Conservation (phyloP, 2,113 vertebrate genomes). For the Neofelis nebulosa region DNA sequence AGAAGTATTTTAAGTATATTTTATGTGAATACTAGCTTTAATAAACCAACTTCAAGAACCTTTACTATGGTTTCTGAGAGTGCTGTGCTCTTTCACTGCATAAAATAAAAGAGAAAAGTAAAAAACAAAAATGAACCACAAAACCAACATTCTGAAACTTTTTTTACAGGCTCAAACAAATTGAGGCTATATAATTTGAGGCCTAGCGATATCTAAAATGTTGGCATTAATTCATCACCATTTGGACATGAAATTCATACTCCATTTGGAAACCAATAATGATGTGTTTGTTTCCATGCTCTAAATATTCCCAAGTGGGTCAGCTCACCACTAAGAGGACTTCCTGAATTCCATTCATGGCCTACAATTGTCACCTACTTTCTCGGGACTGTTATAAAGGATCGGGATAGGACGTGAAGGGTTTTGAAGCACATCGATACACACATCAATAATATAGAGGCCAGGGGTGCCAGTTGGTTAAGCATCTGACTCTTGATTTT, state of each 20-base stretch:
- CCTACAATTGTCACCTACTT: background rate
- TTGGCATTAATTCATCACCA: background rate
- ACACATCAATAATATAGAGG: background rate
- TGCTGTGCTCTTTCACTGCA: background rate
- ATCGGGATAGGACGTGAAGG: background rate
- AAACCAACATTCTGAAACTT: background rate
- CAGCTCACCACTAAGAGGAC: constrained; percentile 11
- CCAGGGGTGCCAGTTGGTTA: too few species aligned
- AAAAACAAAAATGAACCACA: constrained; percentile 20
- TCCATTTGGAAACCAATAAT: constrained; percentile 47
- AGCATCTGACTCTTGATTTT: too few species aligned
- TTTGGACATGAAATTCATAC: constrained; percentile 18
- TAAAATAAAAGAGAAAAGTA: background rate
- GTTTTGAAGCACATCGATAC: background rate
- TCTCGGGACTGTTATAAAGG: background rate
- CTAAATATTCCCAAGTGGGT: background rate
- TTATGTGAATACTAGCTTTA: background rate
- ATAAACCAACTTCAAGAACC: background rate
- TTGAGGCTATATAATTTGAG: background rate
- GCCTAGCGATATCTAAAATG: background rate
- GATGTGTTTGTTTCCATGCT: constrained; percentile 29
- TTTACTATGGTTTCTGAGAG: background rate
- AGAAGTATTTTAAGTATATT: constrained; percentile 27
- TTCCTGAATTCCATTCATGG: background rate
- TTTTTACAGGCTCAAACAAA: constrained; percentile 37